A percentile compares a stretch with the other conserved stretches of the same genome.
These are phyloP conservation scores for Hydrochoerus hydrochaeris DNA, from an alignment of 2,113 vertebrate species.

Conservation along the genomic window DNA sequence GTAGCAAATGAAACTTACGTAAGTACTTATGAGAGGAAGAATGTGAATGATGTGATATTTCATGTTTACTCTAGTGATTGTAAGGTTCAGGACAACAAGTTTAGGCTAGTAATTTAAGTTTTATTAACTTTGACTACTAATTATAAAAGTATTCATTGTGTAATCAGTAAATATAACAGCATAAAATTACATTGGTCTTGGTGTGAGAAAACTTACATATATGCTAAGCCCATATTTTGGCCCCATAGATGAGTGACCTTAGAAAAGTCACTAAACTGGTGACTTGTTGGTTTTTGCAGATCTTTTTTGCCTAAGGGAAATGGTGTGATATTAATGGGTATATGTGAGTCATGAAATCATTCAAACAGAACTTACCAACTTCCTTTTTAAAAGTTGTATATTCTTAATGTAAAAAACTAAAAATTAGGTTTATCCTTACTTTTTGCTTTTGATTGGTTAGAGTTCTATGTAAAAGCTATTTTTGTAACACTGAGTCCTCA, in stretches of 20 bases:
- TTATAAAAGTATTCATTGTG: not conserved
- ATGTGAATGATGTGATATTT: not conserved
- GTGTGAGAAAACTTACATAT: not conserved
- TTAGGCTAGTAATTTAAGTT: not conserved
- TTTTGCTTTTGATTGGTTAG: constrained; percentile 42
- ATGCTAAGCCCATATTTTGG: not conserved
- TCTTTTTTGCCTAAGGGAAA: not conserved
- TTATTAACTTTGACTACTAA: not conserved
- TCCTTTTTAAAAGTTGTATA: not conserved
- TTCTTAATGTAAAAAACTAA: not conserved
- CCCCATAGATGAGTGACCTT: not conserved
- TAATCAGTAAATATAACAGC: not conserved
- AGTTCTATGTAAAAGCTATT: constrained; percentile 10
- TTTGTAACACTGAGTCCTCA: not conserved
- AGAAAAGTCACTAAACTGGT: not conserved
- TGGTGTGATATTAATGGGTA: not conserved
- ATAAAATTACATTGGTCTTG: not conserved
- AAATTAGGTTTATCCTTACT: not conserved
- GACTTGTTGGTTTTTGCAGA: not conserved
- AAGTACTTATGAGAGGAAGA: constrained; percentile 79
- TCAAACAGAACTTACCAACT: not conserved
- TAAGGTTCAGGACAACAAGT: not conserved
- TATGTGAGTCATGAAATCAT: not conserved
- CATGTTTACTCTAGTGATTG: not conserved
- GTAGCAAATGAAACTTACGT: constrained; percentile 86